These are phyloP conservation scores for Diplogasteroides magnus DNA, from an alignment of 1,140 invertebrate species.

Conservation along the genomic window DNA sequence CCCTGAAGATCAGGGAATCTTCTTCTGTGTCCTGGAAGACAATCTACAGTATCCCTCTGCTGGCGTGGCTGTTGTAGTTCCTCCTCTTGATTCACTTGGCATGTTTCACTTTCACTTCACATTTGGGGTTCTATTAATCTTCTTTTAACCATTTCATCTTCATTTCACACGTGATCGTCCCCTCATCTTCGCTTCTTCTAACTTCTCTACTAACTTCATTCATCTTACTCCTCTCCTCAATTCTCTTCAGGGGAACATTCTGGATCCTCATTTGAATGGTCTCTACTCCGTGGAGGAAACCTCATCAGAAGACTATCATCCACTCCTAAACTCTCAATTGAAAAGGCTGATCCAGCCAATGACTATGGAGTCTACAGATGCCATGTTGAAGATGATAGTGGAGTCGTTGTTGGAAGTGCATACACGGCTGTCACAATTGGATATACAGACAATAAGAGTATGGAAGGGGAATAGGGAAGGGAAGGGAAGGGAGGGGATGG, in stretches of 20 bases:
- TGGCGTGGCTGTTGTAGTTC: neutral
- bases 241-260: slow-evolving; percentile 31
- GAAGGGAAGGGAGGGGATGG: neutral
- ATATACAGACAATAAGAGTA: slow-evolving; percentile 30
- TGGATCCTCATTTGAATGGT: slow-evolving; percentile 46
- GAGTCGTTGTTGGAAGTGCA: slow-evolving; percentile 43
- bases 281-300: slow-evolving; percentile 47
- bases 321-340: slow-evolving; percentile 42
- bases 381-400: slow-evolving; percentile 53
- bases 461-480: neutral
- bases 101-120: too few relatives aligned
- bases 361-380: slow-evolving; percentile 54
- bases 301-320: slow-evolving; percentile 44
- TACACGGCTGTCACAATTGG: slow-evolving; percentile 50
- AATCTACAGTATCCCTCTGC: neutral
- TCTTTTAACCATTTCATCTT: neutral
- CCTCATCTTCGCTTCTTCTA: neutral
- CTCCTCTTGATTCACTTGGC: neutral
- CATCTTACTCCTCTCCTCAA: neutral
- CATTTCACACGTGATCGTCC: neutral
- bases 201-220: neutral
- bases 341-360: slow-evolving; percentile 48
- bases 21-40: neutral
- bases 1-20: neutral
- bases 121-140: too few relatives aligned